Percentiles rank a stretch among this genome's conserved stretches.
Evolutionary conservation across 2,797 vertebrate genomes (phyloP).

Genomic region (Carcharodon carcharias): DNA sequence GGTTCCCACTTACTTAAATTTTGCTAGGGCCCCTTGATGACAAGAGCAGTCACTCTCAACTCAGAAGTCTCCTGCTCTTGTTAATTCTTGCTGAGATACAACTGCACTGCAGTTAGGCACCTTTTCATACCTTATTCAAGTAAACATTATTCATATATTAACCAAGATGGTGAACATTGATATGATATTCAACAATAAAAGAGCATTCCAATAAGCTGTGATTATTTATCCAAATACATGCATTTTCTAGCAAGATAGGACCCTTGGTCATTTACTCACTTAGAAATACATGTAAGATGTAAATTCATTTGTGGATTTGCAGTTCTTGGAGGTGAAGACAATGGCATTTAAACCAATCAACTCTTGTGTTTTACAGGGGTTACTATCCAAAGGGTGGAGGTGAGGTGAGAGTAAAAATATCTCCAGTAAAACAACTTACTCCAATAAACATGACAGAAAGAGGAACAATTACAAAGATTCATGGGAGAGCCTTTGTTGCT

Average conservation of each 20-base stretch:
- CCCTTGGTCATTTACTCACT: background rate
- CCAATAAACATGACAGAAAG: slow-evolving; percentile 76
- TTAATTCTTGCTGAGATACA: background rate
- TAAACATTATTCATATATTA: background rate
- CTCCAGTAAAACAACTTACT: slow-evolving; percentile 77
- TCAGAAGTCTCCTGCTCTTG: background rate
- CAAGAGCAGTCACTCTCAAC: background rate
- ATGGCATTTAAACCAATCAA: background rate
- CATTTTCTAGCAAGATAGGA: background rate
- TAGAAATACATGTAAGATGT: background rate
- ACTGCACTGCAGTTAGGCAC: background rate
- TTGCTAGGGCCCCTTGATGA: background rate
- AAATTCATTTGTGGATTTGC: background rate
- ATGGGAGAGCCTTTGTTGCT: slow-evolving; percentile 85
- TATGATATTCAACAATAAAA: background rate
- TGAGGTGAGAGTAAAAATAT: slow-evolving; percentile 72
- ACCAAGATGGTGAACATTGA: background rate
- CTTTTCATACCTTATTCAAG: background rate
- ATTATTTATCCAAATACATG: background rate
- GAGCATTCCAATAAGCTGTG: background rate
- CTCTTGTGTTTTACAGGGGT: slow-evolving; percentile 61
- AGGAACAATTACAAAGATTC: slow-evolving; percentile 85
- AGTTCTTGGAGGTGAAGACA: background rate
- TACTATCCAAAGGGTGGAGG: slow-evolving; percentile 94
- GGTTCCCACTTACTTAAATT: too few species aligned